Percentiles rank a stretch among this genome's conserved stretches.
These are phyloP conservation scores for Caerostris darwini DNA, from an alignment of 1,140 invertebrate genomes.

Conservation along the genomic window DNA sequence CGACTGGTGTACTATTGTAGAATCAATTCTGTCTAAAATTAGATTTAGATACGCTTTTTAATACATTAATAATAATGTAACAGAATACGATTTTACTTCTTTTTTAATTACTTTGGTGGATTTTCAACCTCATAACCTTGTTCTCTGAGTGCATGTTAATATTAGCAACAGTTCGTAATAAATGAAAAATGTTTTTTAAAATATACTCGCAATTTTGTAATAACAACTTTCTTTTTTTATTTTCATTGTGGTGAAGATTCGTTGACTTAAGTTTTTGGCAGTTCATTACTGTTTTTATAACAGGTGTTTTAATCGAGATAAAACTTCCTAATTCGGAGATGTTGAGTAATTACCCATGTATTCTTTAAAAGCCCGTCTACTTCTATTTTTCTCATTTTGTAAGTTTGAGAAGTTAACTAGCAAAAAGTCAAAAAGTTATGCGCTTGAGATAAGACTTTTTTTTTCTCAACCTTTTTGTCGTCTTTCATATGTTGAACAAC, in stretches of 20 bases:
- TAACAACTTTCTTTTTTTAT: too few relatives aligned
- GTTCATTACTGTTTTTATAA: not conserved
- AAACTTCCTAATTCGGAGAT: not conserved
- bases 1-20: too few relatives aligned
- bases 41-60: too few relatives aligned
- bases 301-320: constrained; percentile 5
- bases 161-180: too few relatives aligned
- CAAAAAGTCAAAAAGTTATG: not conserved
- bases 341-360: not conserved
- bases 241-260: too few relatives aligned
- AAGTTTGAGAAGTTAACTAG: constrained; percentile 2
- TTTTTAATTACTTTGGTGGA: constrained; percentile 63
- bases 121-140: not conserved
- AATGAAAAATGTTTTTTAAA: too few relatives aligned
- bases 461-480: not conserved
- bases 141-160: too few relatives aligned
- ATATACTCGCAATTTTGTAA: too few relatives aligned
- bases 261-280: not conserved
- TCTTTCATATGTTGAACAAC: not conserved
- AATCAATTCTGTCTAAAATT: too few relatives aligned
- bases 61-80: too few relatives aligned
- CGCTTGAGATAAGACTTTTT: not conserved
- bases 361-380: not conserved
- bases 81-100: not conserved
- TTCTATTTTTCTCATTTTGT: not conserved